These are phyloP conservation scores for Phrynocephalus guinanensis DNA, from an alignment of 2,797 vertebrate genomes.

Conservation along the genomic window DNA sequence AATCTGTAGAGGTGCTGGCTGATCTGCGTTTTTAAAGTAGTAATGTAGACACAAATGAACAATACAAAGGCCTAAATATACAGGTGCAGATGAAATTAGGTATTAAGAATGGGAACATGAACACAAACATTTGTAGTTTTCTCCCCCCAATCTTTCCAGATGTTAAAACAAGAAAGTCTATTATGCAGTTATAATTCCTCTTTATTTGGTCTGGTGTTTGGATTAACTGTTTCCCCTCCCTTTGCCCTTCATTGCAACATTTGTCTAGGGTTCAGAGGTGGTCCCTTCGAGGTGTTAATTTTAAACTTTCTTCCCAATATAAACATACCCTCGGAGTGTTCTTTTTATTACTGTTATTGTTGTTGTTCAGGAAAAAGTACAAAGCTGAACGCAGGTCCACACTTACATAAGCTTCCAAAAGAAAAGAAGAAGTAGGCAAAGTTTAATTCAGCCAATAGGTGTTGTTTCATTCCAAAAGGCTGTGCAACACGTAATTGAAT, in stretches of 20 bases:
- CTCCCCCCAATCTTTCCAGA: conserved; percentile 70
- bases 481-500: conserved; percentile 62
- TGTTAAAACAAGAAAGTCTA: conserved; percentile 69
- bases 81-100: conserved; percentile 63
- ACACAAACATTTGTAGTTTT: conserved; percentile 55
- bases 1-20: not conserved
- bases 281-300: conserved; percentile 67
- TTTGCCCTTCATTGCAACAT: conserved; percentile 45
- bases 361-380: conserved; percentile 57
- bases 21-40: fast-evolving
- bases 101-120: conserved; percentile 60
- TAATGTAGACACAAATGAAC: not conserved
- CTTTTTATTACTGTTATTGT: conserved; percentile 32
- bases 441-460: conserved; percentile 47
- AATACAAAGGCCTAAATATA: conserved; percentile 50
- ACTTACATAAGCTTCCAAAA: conserved; percentile 63
- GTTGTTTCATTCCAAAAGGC: conserved; percentile 38
- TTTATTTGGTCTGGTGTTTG: conserved; percentile 66
- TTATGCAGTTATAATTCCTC: conserved; percentile 53
- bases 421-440: conserved; percentile 55
- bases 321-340: conserved; percentile 48
- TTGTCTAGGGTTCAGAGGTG: conserved; percentile 56
- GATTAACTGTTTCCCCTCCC: conserved; percentile 64
- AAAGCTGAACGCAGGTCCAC: conserved; percentile 47
- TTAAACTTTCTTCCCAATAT: conserved; percentile 66